Percentiles rank a stretch among this genome's conserved stretches.
Conservation (phyloP, 1,140 invertebrate species). For the Copidosoma floridanum region DNA sequence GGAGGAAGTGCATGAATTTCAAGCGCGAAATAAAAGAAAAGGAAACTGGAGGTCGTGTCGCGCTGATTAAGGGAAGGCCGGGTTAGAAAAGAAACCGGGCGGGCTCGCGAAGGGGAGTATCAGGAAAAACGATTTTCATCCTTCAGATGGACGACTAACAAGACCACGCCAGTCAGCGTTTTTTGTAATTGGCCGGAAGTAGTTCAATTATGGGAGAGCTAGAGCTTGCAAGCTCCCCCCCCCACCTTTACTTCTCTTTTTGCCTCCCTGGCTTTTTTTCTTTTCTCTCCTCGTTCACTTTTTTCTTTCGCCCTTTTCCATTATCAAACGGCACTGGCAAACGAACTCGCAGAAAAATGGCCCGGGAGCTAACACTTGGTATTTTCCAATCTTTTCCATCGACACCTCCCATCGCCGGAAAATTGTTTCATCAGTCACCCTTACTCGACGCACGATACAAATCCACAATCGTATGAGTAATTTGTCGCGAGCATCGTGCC, state of each 20-base stretch:
- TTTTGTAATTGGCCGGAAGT: slow-evolving; percentile 47
- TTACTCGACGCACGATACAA: too few species aligned
- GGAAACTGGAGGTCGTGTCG: neutral
- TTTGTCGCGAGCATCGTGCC: too few species aligned
- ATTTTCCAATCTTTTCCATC: too few species aligned
- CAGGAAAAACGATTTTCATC: slow-evolving; percentile 22
- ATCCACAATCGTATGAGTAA: too few species aligned
- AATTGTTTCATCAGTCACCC: too few species aligned
- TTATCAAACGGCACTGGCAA: too few species aligned
- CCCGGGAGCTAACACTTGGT: too few species aligned
- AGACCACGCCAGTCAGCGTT: slow-evolving; percentile 38
- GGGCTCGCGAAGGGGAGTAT: neutral
- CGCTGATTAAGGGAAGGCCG: slow-evolving; percentile 24
- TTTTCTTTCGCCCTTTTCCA: too few species aligned
- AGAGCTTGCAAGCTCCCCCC: neutral
- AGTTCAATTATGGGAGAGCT: slow-evolving; percentile 38
- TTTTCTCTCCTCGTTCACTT: neutral
- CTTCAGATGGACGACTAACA: slow-evolving; percentile 29
- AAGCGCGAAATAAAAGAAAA: slow-evolving; percentile 1
- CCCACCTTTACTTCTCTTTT: slow-evolving; percentile 20
- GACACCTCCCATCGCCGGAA: too few species aligned
- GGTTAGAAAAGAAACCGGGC: slow-evolving; percentile 37
- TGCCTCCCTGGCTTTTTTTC: neutral
- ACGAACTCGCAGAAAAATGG: too few species aligned
- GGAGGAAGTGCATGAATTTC: slow-evolving; percentile 6